Evolutionary conservation across 1,140 invertebrate species (phyloP), one percentile per base, ranked within the genome.

Genomic region (Lasioglossum albipes): DNA sequence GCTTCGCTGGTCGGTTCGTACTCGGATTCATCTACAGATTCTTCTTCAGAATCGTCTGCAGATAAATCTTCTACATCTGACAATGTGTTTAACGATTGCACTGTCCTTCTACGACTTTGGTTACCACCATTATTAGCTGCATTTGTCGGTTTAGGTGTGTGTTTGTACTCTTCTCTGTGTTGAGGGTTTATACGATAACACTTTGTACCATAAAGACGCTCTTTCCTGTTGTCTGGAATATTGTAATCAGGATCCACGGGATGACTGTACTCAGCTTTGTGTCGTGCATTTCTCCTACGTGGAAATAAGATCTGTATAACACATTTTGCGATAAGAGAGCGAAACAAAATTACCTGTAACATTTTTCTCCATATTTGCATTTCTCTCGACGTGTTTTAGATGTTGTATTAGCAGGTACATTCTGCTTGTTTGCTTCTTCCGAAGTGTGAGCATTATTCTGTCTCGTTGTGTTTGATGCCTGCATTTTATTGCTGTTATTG

Each of bases 131-230:
- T 70, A 66, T 0, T 71, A 54, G n/a, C 61, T 27, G 6, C 54
- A 9, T 80, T 70, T 27, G 42, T 79, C 4, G 36, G 36, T 36
- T 36, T 36, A 5, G 36, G 5, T 36, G 90, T 91, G 83, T 95
- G 94, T 83, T 94, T 94, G 75, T 89, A 95, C 22, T 94, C 85
- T 75, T 82, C 77, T 75, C 89, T 91, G 76, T 95, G 94, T 18
- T 93, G 89, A 13, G 90, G 84, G 89, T 95, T 95, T 73, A 91
- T 93, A 45, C 95, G 91, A 84, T 94, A 95, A 85, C 95, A 95
- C 13, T 82, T 74, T 13, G 88, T 81, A 13, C 95, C 95, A 81
- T 94, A 95, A 27, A 90, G 90, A 90, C 95, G 95, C 75, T 94
- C 90, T 12, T 94, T 92, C 66, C 93, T 91, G 54, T 92, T 81